A percentile compares a stretch with the other conserved stretches of the same genome.
phyloP scores from a whole-genome alignment of 2,888 invertebrate genomes.

The Eumacrocentrus americanus region DNA sequence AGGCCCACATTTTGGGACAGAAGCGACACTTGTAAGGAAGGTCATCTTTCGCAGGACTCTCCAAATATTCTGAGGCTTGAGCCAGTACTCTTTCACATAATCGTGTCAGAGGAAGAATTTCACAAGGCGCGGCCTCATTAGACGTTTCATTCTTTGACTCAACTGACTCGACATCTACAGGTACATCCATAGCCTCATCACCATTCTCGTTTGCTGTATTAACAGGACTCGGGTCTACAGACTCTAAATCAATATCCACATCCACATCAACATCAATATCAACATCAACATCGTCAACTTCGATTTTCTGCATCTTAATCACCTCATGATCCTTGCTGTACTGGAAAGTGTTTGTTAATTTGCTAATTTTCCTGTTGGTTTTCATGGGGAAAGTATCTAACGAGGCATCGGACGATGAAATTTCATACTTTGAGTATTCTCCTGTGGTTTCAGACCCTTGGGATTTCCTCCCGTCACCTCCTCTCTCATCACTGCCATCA shows the following conservation, averaged over 20 bases:
- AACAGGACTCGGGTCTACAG: not conserved
- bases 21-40: too few relatives aligned
- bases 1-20: too few relatives aligned
- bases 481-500: constrained; percentile 40
- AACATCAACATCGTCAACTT: constrained; percentile 49
- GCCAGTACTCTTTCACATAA: constrained; percentile 6
- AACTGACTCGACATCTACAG: too few relatives aligned
- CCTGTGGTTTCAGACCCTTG: too few relatives aligned
- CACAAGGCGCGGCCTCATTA: not conserved
- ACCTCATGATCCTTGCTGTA: constrained; percentile 15
- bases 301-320: constrained; percentile 29
- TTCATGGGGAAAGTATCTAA: constrained; percentile 6
- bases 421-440: constrained; percentile 13
- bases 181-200: not conserved
- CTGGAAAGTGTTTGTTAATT: constrained; percentile 21
- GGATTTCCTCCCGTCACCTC: not conserved
- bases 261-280: constrained; percentile 38
- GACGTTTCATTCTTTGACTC: too few relatives aligned
- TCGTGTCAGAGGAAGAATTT: not conserved
- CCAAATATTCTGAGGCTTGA: too few relatives aligned
- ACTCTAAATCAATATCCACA: not conserved
- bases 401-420: constrained; percentile 34
- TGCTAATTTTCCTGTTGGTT: constrained; percentile 1
- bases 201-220: not conserved
- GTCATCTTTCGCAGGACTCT: too few relatives aligned